These are phyloP conservation scores for Magallana ariakensis DNA, from an alignment of 1,140 invertebrate genomes.

Conservation along the genomic window DNA sequence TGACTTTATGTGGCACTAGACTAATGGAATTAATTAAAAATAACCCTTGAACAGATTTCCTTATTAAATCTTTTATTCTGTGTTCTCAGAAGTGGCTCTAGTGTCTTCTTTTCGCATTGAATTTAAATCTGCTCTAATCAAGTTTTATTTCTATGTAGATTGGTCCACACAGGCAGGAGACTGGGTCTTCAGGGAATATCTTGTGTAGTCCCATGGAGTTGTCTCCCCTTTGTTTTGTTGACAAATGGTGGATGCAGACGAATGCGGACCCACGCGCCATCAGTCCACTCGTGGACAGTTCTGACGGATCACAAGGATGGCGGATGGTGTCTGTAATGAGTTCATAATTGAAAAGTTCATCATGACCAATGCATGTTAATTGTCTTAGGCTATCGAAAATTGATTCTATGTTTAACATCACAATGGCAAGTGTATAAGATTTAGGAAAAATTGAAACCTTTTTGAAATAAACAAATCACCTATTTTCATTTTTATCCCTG, in stretches of 20 bases:
- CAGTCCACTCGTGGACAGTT: not conserved
- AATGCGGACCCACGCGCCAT: not conserved
- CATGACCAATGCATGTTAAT: too few relatives aligned
- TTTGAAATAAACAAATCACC: too few relatives aligned
- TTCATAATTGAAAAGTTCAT: too few relatives aligned
- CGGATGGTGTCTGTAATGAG: too few relatives aligned
- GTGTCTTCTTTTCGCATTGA: constrained; percentile 19
- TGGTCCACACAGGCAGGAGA: not conserved
- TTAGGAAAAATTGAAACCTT: too few relatives aligned
- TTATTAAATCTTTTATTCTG: constrained; percentile 16
- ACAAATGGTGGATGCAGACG: constrained; percentile 14
- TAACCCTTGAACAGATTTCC: constrained; percentile 28
- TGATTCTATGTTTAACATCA: too few relatives aligned
- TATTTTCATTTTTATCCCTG: too few relatives aligned
- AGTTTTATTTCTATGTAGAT: constrained; percentile 37
- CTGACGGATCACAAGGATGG: not conserved
- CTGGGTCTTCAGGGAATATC: not conserved
- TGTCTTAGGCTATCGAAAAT: too few relatives aligned
- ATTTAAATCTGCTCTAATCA: constrained; percentile 32
- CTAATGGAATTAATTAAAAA: constrained; percentile 38
- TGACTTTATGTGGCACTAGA: not conserved
- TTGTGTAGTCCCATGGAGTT: not conserved
- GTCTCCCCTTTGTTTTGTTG: not conserved
- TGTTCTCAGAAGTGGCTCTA: constrained; percentile 17
- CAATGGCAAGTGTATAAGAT: too few relatives aligned